phyloP scores from a whole-genome alignment of 2,888 invertebrate species.

The Zelleria hepariella region DNA sequence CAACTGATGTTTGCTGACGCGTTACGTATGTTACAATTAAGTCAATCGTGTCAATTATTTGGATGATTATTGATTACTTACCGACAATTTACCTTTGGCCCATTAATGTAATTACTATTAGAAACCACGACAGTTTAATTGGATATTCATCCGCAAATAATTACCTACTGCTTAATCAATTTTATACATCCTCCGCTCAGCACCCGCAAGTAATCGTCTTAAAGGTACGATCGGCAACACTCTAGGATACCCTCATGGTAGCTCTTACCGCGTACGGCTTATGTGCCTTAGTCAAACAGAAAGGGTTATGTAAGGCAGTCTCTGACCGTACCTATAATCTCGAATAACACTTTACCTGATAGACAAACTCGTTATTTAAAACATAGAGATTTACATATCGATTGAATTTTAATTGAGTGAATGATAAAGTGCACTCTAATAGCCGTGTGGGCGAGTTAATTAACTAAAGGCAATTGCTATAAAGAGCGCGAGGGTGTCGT shows the following conservation, averaged over 20 bases:
- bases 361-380: constrained; percentile 52
- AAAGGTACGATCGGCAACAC: too few relatives aligned
- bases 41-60: too few relatives aligned
- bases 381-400: constrained; percentile 58
- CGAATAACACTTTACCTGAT: constrained; percentile 41
- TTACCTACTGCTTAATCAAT: neutral
- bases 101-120: neutral
- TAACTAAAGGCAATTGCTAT: constrained; percentile 71
- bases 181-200: neutral
- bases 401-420: constrained; percentile 64
- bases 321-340: too few relatives aligned
- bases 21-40: too few relatives aligned
- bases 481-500: constrained; percentile 59
- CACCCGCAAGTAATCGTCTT: too few relatives aligned
- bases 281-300: neutral
- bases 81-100: neutral
- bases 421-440: constrained; percentile 63
- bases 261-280: too few relatives aligned
- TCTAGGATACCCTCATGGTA: too few relatives aligned
- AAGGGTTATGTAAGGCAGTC: neutral
- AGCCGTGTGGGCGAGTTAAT: constrained; percentile 59
- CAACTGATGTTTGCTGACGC: too few relatives aligned
- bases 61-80: neutral
- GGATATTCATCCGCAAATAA: neutral
- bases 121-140: neutral